Conservation (phyloP, 1,140 invertebrate species). For the Phymastichus coffea region DNA sequence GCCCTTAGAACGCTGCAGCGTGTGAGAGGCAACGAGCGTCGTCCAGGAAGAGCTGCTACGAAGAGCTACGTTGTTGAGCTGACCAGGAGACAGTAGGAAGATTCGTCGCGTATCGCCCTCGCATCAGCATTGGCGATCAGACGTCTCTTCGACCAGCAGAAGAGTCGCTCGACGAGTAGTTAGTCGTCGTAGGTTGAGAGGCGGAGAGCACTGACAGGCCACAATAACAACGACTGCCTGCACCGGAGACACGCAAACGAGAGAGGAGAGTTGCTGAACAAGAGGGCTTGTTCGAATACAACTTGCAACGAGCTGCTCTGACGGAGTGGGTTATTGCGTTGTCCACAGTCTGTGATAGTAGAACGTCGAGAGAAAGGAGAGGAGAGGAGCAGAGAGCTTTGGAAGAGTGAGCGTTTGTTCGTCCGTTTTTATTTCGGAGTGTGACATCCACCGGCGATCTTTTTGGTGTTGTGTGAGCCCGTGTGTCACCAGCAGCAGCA, state of each 20-base stretch:
- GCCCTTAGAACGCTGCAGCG: slow-evolving; percentile 44
- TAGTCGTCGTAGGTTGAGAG: slow-evolving; percentile 9
- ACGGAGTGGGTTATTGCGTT: no score
- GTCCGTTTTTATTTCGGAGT: no score
- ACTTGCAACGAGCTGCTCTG: no score
- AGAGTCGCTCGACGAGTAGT: slow-evolving; percentile 7
- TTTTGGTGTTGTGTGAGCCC: no score
- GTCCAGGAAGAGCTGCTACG: slow-evolving; percentile 31
- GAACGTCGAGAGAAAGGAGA: neutral
- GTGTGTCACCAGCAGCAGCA: neutral
- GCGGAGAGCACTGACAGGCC: neutral
- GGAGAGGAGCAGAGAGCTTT: slow-evolving; percentile 24
- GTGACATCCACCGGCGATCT: no score
- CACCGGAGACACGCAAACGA: no score
- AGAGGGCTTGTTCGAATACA: no score
- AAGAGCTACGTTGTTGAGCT: slow-evolving; percentile 24
- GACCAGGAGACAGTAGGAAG: slow-evolving; percentile 32
- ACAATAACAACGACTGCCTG: no score
- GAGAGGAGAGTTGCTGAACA: no score
- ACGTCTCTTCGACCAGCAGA: slow-evolving; percentile 32
- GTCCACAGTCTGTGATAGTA: slow-evolving; percentile 50
- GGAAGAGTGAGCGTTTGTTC: no score
- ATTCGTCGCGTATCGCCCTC: no score
- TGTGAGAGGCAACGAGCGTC: slow-evolving; percentile 38
- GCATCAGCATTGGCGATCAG: no score